Conservation (phyloP, 2,797 vertebrate species). For the Peromyscus eremicus region DNA sequence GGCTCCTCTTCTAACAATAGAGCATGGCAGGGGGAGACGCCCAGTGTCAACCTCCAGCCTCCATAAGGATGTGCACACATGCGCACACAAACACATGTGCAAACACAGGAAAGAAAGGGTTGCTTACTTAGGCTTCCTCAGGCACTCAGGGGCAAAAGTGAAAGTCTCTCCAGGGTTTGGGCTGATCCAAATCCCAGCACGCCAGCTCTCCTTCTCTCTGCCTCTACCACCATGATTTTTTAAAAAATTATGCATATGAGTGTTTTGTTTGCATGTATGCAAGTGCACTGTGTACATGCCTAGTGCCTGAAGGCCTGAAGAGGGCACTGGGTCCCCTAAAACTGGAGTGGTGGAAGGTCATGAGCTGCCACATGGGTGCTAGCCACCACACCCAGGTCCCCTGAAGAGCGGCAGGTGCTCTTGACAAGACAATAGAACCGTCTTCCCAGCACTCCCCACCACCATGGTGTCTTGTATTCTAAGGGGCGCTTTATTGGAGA, state of each 20-base stretch:
- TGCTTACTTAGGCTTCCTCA: not conserved
- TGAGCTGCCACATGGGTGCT: not conserved
- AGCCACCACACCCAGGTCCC: not conserved
- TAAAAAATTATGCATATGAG: not conserved
- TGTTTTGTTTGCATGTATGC: not conserved
- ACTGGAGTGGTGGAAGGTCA: not conserved
- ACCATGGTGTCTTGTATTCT: not conserved
- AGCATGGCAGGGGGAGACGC: not conserved
- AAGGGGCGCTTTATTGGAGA: not conserved
- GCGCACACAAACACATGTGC: not conserved
- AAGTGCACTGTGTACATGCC: not conserved
- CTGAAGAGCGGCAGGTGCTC: not conserved
- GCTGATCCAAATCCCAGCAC: not conserved
- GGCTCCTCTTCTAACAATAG: not conserved
- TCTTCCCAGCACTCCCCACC: too few relatives aligned
- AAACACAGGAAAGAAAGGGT: not conserved
- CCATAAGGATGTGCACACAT: too few relatives aligned
- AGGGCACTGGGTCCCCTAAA: not conserved
- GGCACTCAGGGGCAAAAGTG: not conserved
- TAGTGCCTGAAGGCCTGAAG: not conserved
- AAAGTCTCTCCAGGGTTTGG: not conserved
- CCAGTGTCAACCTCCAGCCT: not conserved
- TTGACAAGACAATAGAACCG: not conserved
- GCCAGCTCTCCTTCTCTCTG: too few relatives aligned
- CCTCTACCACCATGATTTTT: not conserved